phyloP scores from a whole-genome alignment of 2,113 vertebrate species.

The Glaucomys volans region DNA sequence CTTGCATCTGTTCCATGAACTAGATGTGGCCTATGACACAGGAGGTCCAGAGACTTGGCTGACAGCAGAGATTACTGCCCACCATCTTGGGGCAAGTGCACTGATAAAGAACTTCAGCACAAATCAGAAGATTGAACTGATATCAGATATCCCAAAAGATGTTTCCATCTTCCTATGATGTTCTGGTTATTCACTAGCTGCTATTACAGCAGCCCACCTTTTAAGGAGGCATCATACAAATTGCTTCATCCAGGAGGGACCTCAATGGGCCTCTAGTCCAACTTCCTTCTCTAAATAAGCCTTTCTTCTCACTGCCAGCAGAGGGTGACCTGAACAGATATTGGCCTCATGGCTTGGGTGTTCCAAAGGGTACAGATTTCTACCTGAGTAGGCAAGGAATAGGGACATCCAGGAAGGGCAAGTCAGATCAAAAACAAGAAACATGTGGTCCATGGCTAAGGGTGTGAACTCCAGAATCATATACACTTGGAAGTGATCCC shows the following conservation, averaged over 20 bases:
- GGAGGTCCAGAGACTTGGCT: neutral
- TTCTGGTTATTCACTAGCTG: neutral
- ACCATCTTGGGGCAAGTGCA: neutral
- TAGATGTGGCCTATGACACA: neutral
- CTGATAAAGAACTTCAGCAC: neutral
- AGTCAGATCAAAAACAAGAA: neutral
- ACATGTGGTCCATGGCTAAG: too few relatives aligned
- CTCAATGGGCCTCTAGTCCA: too few relatives aligned
- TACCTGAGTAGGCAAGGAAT: neutral
- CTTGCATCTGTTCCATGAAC: neutral
- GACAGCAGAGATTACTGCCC: neutral
- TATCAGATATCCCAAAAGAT: neutral
- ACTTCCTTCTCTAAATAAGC: neutral
- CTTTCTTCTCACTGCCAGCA: rapidly evolving
- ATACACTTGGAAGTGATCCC: neutral
- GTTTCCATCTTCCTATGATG: neutral
- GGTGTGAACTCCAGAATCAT: neutral
- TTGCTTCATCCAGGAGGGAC: too few relatives aligned
- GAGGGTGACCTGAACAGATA: neutral
- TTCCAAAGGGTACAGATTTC: neutral
- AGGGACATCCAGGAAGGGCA: neutral
- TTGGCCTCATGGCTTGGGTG: too few relatives aligned
- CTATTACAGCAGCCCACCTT: neutral
- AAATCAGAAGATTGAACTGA: neutral
- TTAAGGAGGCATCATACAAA: too few relatives aligned